Base-by-base conservation (phyloP, 2,797 vertebrate species). In the Aplochiton taeniatus region DNA sequence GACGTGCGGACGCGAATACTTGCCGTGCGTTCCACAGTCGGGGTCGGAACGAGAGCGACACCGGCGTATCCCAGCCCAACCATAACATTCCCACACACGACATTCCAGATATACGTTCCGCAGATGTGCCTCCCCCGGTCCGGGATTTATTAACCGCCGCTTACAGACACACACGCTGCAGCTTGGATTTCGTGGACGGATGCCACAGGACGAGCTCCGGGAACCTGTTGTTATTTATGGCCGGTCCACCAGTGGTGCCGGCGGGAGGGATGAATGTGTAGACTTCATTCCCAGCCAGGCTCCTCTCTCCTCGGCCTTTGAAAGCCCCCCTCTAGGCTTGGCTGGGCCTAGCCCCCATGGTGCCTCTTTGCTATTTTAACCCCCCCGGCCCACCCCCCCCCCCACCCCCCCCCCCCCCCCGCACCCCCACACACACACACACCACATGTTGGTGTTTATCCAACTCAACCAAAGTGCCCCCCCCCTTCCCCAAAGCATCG, bases 251-350 rank as follows among this genome's bases (percentile, higher is more conserved):
- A 56, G 62, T 82, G 69, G 69, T 82, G 76, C 74, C 31, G 65
- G 82, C 64, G 61, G 77, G 74, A 73, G 72, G 58, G 80, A 76
- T 77, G 64, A 63, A 68, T 70, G 53, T 42, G 78, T 70, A 80
- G 77, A 88, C 79, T 81, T 73, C 65, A 68, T 70, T 52, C 66
- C 69, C 65, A 66, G 69, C 59, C 55, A 78, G 72, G 82, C 86
- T 77, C 77, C 46, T 59, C 79, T 87, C 75, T 79, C 70, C 62
- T 84, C 75, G 73, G 76, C 83, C 70, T 83, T 85, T 88, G 83
- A 79, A 89, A 57, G 60, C 51, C 42, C 64, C 84, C 84, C 85
- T n/a, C n/a, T 84, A 82, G 73, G 68, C 70, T 8, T 43, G 58
- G 78, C 81, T 81, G 31, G 31, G 31, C 6, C 6, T 2, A 31